Evolutionary conservation across 2,888 invertebrate genomes (phyloP).

Genomic region (Dolomedes plantarius): DNA sequence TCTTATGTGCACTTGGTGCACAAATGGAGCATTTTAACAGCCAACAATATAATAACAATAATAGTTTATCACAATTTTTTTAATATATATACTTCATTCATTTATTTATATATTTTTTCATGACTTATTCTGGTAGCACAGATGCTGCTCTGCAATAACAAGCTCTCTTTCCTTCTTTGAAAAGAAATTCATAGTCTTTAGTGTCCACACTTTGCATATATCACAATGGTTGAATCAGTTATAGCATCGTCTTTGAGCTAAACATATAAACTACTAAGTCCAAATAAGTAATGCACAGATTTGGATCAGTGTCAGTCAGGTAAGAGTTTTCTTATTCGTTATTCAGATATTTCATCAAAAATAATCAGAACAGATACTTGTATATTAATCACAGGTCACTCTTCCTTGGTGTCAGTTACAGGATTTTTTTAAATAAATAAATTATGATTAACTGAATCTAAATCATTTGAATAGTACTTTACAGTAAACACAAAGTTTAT

Average conservation of each 20-base stretch:
- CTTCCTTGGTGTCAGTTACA: too few species aligned
- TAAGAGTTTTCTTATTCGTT: too few species aligned
- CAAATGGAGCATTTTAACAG: slow-evolving; percentile 32
- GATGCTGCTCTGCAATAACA: slow-evolving; percentile 17
- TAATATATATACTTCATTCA: slow-evolving; percentile 35
- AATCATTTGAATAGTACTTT: too few species aligned
- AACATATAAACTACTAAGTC: background rate
- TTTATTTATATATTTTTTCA: slow-evolving; percentile 21
- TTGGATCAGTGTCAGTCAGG: too few species aligned
- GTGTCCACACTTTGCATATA: slow-evolving; percentile 2
- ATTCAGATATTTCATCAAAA: too few species aligned
- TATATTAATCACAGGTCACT: too few species aligned
- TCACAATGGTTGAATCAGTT: background rate
- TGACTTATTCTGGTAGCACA: slow-evolving; percentile 21
- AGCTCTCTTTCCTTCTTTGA: slow-evolving; percentile 23
- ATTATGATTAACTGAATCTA: too few species aligned
- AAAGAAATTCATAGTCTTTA: background rate
- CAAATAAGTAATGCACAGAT: background rate
- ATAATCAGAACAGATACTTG: too few species aligned
- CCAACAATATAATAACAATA: slow-evolving; percentile 48
- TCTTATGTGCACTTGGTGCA: slow-evolving; percentile 30
- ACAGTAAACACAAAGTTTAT: too few species aligned
- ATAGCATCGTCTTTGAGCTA: background rate
- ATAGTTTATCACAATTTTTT: slow-evolving; percentile 52
- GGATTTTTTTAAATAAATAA: too few species aligned